phyloP scores from a whole-genome alignment of 2,888 invertebrate species.

The Atethmia centrago region DNA sequence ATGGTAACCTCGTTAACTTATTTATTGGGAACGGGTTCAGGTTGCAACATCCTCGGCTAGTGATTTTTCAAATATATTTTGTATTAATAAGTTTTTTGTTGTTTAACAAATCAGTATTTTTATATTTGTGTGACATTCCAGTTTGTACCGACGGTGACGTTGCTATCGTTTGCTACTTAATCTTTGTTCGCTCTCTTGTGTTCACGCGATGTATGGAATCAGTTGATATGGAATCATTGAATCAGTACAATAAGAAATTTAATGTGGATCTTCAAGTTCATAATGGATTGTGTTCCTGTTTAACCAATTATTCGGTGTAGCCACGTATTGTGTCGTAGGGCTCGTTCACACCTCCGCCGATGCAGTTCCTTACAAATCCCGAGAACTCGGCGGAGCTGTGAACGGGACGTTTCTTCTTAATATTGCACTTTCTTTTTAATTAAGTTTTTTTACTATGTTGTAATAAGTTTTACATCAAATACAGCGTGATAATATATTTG shows the following conservation, averaged over 20 bases:
- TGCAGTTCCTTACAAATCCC: conserved; percentile 36
- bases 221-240: conserved; percentile 57
- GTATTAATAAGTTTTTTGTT: conserved; percentile 82
- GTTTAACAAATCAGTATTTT: conserved; percentile 90
- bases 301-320: conserved; percentile 66
- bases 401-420: conserved; percentile 68
- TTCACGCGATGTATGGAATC: conserved; percentile 61
- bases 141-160: conserved; percentile 80
- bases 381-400: conserved; percentile 21
- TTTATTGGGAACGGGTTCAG: conserved; percentile 76
- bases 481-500: conserved; percentile 86
- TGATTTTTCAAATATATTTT: conserved; percentile 83
- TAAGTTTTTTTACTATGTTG: conserved; percentile 82
- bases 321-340: conserved; percentile 62
- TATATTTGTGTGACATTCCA: conserved; percentile 90
- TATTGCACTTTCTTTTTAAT: conserved; percentile 82
- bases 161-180: conserved; percentile 77
- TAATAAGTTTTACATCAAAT: conserved; percentile 86
- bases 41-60: conserved; percentile 80
- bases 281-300: conserved; percentile 72
- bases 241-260: conserved; percentile 78
- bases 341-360: conserved; percentile 24
- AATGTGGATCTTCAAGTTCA: conserved; percentile 66
- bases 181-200: conserved; percentile 80
- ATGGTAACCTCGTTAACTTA: conserved; percentile 72